These are phyloP conservation scores for Fulmarus glacialis DNA, from an alignment of 2,113 vertebrate species.

Conservation along the genomic window DNA sequence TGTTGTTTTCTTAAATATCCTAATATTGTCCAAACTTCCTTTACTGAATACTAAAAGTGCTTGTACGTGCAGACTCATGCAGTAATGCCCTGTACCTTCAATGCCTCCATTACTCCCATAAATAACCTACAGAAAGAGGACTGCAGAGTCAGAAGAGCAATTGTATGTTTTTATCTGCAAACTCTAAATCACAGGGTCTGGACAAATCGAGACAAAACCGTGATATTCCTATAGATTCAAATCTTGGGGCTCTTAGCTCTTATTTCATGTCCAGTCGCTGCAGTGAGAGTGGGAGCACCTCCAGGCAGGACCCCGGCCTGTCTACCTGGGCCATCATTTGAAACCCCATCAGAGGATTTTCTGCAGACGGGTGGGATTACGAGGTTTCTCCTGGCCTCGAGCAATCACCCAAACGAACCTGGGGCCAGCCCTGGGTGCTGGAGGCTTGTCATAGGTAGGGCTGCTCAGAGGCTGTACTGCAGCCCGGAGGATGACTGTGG, in stretches of 20 bases:
- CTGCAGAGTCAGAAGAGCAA: background rate
- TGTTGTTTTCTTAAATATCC: background rate
- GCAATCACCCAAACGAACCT: background rate
- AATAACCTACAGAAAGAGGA: background rate
- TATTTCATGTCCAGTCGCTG: background rate
- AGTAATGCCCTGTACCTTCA: background rate
- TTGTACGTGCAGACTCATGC: fast-evolving
- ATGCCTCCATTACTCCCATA: background rate
- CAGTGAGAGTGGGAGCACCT: background rate
- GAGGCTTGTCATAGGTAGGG: background rate
- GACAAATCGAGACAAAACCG: background rate
- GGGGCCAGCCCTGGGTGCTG: background rate
- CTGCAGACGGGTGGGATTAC: background rate
- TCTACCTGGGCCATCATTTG: background rate
- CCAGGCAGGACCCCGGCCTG: fast-evolving
- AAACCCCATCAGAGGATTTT: background rate
- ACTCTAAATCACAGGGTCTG: background rate
- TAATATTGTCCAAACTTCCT: background rate
- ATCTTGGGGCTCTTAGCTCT: background rate
- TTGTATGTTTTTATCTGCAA: background rate
- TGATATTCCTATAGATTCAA: background rate
- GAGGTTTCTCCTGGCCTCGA: background rate
- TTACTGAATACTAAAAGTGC: background rate
- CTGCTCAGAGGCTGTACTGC: background rate
- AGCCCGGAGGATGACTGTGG: background rate